Evolutionary conservation across 1,140 invertebrate genomes (phyloP).

Genomic region (Heliconius melpomene): DNA sequence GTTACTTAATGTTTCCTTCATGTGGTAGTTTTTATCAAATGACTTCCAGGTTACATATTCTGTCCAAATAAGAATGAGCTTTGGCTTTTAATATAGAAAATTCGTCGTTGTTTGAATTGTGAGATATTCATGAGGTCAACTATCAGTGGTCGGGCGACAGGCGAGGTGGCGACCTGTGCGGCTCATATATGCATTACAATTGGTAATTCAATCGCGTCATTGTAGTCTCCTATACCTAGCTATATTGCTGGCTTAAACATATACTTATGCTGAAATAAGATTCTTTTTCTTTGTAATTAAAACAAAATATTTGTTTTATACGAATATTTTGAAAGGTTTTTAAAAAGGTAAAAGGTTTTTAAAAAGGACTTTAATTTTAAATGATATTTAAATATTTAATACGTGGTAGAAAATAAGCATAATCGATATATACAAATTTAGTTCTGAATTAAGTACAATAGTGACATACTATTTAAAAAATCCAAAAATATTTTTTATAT

Average conservation of each 20-base stretch:
- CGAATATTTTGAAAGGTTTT: no score
- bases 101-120: constrained; percentile 35
- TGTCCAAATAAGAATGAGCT: constrained; percentile 46
- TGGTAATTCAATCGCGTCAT: constrained; percentile 66
- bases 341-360: no score
- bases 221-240: constrained; percentile 15
- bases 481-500: no score
- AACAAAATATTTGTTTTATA: no score
- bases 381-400: no score
- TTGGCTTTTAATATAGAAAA: constrained; percentile 18
- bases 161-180: constrained; percentile 65
- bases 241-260: neutral
- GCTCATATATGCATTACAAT: constrained; percentile 73
- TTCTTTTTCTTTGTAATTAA: no score
- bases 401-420: no score
- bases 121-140: constrained; percentile 49
- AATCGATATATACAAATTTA: no score
- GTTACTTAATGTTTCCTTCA: constrained; percentile 52
- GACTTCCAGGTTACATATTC: constrained; percentile 43
- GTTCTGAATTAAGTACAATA: no score
- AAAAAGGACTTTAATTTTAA: no score
- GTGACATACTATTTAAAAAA: no score
- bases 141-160: constrained; percentile 46
- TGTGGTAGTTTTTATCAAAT: constrained; percentile 41
- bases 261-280: neutral